These are phyloP conservation scores for Orthonevra nobilis DNA, from an alignment of 2,888 invertebrate genomes.

Conservation along the genomic window DNA sequence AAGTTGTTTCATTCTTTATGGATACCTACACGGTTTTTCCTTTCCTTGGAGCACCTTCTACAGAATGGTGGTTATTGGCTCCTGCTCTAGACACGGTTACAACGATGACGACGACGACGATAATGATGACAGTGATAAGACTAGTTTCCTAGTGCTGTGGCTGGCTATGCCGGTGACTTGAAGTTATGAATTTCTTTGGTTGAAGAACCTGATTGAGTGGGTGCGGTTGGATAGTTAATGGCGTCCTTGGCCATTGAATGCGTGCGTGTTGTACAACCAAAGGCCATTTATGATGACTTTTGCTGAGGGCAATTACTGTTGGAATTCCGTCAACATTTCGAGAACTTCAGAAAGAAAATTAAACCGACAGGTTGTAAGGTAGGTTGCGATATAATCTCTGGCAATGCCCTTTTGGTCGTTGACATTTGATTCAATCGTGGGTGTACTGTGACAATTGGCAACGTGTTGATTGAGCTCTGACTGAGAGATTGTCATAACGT, in stretches of 20 bases:
- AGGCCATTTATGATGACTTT: conserved; percentile 59
- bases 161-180: background rate
- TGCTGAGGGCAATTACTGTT: conserved; percentile 57
- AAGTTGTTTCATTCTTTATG: background rate
- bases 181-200: conserved; percentile 20
- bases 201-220: conserved; percentile 52
- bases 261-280: conserved; percentile 33
- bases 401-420: conserved; percentile 43
- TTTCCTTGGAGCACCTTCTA: conserved; percentile 29
- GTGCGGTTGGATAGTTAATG: conserved; percentile 59
- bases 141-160: conserved; percentile 20
- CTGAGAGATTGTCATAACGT: background rate
- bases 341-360: background rate
- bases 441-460: conserved; percentile 4
- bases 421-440: conserved; percentile 19
- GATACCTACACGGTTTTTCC: background rate
- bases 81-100: conserved; percentile 25
- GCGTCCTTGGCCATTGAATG: conserved; percentile 61
- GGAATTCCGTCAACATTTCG: conserved; percentile 56
- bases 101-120: conserved; percentile 29
- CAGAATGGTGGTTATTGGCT: conserved; percentile 18
- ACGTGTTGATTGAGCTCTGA: conserved; percentile 12
- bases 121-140: conserved; percentile 66
- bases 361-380: conserved; percentile 43
- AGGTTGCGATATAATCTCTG: conserved; percentile 25